Conservation (phyloP, 2,113 vertebrate genomes). For the Chionis minor region DNA sequence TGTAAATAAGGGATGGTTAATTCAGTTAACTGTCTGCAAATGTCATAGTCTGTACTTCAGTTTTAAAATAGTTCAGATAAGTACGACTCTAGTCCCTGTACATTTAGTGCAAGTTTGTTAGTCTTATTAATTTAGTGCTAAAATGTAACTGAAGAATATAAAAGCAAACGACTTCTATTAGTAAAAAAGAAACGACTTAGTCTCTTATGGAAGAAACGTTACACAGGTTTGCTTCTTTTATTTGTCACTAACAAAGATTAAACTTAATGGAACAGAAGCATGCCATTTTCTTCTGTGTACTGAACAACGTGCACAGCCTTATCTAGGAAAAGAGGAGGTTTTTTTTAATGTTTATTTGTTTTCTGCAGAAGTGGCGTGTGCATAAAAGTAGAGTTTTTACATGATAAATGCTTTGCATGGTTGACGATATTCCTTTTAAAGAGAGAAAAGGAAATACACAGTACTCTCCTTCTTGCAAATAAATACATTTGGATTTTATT, state of each 20-base stretch:
- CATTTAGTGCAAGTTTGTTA: not conserved
- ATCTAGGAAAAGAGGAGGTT: not conserved
- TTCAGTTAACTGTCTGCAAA: constrained; percentile 26
- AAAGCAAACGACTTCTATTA: not conserved
- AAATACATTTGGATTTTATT: constrained; percentile 14
- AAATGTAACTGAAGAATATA: not conserved
- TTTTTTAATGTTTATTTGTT: not conserved
- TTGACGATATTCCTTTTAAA: not conserved
- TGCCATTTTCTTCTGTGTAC: constrained; percentile 1
- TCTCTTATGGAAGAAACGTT: not conserved
- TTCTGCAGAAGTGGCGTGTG: not conserved
- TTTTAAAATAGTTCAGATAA: constrained; percentile 41
- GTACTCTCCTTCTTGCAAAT: not conserved
- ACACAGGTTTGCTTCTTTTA: not conserved
- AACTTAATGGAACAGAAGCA: constrained; percentile 42
- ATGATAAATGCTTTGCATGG: not conserved
- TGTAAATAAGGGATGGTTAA: not conserved
- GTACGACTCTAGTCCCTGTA: not conserved
- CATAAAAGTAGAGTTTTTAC: not conserved
- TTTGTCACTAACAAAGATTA: constrained; percentile 42
- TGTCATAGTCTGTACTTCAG: not conserved
- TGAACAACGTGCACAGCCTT: not conserved
- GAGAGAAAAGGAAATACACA: not conserved
- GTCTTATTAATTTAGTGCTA: not conserved
- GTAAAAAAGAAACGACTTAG: not conserved